Evolutionary conservation across 2,113 vertebrate genomes (phyloP).

Genomic region (Myrmecophaga tridactyla): DNA sequence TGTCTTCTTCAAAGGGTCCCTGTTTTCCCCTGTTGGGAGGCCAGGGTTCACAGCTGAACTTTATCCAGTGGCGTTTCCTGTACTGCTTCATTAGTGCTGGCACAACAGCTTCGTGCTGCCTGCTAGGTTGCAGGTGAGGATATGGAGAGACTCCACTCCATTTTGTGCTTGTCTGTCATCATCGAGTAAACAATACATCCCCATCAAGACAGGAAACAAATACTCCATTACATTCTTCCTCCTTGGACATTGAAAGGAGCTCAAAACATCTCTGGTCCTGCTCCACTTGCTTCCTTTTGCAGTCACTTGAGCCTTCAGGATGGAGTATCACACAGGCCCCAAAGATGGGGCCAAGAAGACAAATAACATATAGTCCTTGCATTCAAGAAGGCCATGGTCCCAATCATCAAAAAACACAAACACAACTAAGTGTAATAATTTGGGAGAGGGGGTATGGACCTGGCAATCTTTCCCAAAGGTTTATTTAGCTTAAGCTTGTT

Average conservation of each 20-base stretch:
- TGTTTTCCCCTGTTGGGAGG: constrained; percentile 25
- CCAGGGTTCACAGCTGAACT: constrained; percentile 72
- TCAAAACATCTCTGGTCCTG: neutral
- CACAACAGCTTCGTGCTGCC: neutral
- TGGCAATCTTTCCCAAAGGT: neutral
- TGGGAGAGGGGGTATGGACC: neutral
- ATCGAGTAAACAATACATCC: constrained; percentile 47
- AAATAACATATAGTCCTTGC: neutral
- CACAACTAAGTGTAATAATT: neutral
- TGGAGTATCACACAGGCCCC: neutral
- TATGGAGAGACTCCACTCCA: neutral
- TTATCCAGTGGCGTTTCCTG: constrained; percentile 56
- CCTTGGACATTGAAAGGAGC: neutral
- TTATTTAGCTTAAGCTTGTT: neutral
- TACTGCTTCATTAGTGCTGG: constrained; percentile 15
- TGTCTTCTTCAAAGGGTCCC: constrained; percentile 56
- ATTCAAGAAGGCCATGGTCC: neutral
- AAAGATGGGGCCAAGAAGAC: neutral
- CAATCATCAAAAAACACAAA: neutral
- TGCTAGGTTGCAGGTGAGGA: constrained; percentile 51
- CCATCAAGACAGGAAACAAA: constrained; percentile 59
- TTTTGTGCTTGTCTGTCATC: constrained; percentile 23
- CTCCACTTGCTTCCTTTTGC: neutral
- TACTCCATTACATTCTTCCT: neutral
- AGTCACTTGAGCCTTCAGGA: neutral